Conservation (phyloP, 1,140 invertebrate species). For the Stegodyphus dumicola region DNA sequence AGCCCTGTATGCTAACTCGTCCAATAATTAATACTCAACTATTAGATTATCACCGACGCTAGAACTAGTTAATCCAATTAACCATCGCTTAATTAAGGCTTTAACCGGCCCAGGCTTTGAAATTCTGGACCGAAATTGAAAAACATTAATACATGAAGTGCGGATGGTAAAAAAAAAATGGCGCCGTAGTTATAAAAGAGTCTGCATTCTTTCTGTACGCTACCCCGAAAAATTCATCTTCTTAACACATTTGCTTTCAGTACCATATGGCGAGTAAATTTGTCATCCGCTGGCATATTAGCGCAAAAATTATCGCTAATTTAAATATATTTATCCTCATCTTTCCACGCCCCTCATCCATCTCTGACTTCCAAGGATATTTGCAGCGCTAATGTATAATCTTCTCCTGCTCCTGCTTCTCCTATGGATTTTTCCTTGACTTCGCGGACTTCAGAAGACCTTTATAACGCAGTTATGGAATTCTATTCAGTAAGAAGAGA, state of each 20-base stretch:
- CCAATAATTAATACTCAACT: not conserved
- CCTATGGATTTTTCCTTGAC: not conserved
- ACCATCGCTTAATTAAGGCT: conserved; percentile 16
- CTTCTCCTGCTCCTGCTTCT: not conserved
- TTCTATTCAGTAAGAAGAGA: not conserved
- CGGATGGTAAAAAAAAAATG: conserved; percentile 14
- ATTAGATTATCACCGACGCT: not conserved
- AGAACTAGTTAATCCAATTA: not conserved
- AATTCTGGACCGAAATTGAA: conserved; percentile 29
- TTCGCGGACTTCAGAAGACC: not conserved
- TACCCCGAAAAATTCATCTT: conserved; percentile 33
- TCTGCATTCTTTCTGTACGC: not conserved
- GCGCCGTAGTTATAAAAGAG: not conserved
- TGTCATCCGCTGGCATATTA: conserved; percentile 37
- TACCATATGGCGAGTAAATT: conserved; percentile 40
- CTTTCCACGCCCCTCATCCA: not conserved
- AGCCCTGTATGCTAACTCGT: too few species aligned
- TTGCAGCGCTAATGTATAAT: not conserved
- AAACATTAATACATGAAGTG: conserved; percentile 16
- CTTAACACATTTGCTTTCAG: conserved; percentile 29
- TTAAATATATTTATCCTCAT: conserved; percentile 10
- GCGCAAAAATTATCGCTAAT: conserved; percentile 49
- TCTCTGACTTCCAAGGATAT: not conserved
- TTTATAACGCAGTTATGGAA: not conserved
- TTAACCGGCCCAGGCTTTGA: not conserved